Evolutionary conservation across 2,888 invertebrate species (phyloP).

Genomic region (Mythimna loreyi): DNA sequence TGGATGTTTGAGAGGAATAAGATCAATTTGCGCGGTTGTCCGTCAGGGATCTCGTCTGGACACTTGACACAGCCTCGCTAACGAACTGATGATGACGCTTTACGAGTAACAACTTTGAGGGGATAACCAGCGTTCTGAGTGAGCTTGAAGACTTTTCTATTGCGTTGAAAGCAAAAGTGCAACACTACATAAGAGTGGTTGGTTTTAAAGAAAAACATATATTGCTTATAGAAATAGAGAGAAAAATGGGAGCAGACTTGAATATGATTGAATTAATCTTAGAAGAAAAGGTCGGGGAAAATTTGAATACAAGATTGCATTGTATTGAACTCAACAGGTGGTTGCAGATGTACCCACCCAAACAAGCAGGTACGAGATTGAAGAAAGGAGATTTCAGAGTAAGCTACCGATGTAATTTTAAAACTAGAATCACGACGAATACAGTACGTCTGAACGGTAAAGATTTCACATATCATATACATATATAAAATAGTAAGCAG

Average conservation of each 20-base stretch:
- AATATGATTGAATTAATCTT: neutral
- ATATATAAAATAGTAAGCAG: constrained; percentile 16
- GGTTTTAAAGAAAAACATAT: neutral
- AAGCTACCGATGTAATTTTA: neutral
- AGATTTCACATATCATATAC: constrained; percentile 12
- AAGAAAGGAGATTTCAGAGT: neutral
- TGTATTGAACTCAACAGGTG: constrained; percentile 15
- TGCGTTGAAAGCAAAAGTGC: constrained; percentile 32
- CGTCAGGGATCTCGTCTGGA: constrained; percentile 62
- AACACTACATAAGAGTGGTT: neutral
- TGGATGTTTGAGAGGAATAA: constrained; percentile 28
- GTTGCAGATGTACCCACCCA: constrained; percentile 3
- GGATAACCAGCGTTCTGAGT: constrained; percentile 63
- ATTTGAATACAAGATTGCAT: constrained; percentile 16
- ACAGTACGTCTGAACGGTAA: neutral
- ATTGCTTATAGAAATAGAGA: neutral
- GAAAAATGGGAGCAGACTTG: neutral
- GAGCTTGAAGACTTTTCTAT: constrained; percentile 19
- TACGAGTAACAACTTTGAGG: constrained; percentile 66
- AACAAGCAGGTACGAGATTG: constrained; percentile 1
- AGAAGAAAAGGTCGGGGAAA: neutral
- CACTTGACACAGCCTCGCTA: constrained; percentile 80
- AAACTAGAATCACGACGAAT: constrained; percentile 2
- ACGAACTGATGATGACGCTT: constrained; percentile 79
- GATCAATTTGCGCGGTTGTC: constrained; percentile 56